Percentiles rank a stretch among this genome's conserved stretches.
phyloP scores from a whole-genome alignment of 2,113 vertebrate genomes.

The Pristiophorus japonicus region DNA sequence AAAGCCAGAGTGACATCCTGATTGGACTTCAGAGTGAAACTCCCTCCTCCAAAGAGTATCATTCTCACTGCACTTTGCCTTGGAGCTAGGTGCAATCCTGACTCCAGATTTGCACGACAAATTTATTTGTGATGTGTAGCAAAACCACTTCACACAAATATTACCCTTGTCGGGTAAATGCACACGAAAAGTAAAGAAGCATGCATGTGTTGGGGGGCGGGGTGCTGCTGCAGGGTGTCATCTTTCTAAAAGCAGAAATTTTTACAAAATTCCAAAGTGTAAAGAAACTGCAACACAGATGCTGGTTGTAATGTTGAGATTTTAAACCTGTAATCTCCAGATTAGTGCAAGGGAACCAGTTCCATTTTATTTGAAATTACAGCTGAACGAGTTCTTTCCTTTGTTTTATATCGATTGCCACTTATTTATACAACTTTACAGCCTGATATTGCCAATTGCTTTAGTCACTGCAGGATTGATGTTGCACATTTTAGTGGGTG shows the following conservation, averaged over 20 bases:
- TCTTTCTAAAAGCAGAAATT: background rate
- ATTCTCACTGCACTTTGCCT: background rate
- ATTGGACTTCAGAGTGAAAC: background rate
- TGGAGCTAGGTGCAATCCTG: background rate
- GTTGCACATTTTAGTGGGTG: background rate
- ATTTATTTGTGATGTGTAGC: background rate
- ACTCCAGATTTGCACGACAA: background rate
- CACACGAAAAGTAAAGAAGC: background rate
- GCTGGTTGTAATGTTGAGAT: background rate
- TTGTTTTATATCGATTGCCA: background rate
- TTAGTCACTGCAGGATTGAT: constrained; percentile 12
- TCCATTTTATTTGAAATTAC: background rate
- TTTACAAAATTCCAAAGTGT: too few relatives aligned
- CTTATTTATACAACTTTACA: background rate
- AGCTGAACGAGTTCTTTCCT: background rate
- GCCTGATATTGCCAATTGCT: background rate
- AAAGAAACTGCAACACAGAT: background rate
- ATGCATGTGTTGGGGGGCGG: background rate
- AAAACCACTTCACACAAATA: background rate
- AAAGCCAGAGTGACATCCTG: background rate
- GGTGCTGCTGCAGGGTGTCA: background rate
- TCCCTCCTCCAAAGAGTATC: background rate
- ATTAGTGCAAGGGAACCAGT: background rate
- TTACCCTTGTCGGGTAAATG: background rate
- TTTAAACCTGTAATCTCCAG: background rate